Percentiles rank a stretch among this genome's conserved stretches.
Conservation (phyloP, 2,113 vertebrate genomes). For the Platysternon megacephalum region DNA sequence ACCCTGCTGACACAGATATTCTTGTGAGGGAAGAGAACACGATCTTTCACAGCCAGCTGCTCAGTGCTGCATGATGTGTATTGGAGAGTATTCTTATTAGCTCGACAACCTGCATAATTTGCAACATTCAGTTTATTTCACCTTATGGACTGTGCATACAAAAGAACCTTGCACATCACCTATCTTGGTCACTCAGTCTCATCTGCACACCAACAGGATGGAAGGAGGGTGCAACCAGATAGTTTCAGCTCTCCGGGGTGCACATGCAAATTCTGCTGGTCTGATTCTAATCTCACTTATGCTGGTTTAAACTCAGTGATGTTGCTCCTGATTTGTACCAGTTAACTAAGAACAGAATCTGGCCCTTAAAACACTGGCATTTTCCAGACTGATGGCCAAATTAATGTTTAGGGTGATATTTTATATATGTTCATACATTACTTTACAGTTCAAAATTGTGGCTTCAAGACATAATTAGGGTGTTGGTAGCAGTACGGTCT, state of each 20-base stretch:
- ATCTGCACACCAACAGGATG: slow-evolving; percentile 4
- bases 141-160: background rate
- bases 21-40: background rate
- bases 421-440: background rate
- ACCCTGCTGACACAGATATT: background rate
- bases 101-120: background rate
- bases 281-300: slow-evolving; percentile 5
- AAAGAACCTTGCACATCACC: background rate
- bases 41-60: background rate
- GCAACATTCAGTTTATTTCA: background rate
- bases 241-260: background rate
- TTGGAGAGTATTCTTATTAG: background rate
- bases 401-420: slow-evolving; percentile 12
- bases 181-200: background rate
- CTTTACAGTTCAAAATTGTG: background rate
- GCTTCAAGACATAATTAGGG: slow-evolving; percentile 7
- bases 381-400: background rate
- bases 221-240: background rate
- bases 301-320: slow-evolving; percentile 16
- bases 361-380: background rate
- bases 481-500: background rate
- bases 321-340: background rate
- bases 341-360: slow-evolving; percentile 22
- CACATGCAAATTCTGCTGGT: background rate
- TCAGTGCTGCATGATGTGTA: background rate